phyloP scores from a whole-genome alignment of 2,888 invertebrate species.

The Lampropteryx suffumata region DNA sequence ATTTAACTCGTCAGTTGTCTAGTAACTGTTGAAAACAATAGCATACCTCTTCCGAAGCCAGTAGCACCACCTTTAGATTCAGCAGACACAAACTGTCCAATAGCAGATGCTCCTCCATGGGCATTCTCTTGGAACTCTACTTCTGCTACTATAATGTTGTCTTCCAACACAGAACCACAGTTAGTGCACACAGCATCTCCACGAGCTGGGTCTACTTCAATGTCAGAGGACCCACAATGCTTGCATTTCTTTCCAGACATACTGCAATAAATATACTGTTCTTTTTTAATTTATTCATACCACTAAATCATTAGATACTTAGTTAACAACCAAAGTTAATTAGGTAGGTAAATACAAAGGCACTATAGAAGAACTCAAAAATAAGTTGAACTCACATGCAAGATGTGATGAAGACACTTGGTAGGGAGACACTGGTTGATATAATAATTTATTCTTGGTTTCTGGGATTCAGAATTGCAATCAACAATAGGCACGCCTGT shows the following conservation, averaged over 20 bases:
- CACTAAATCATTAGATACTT: not conserved
- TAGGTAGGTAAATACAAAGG: no score
- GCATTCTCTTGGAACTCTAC: conserved; percentile 97
- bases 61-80: conserved; percentile 94
- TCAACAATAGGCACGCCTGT: no score
- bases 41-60: conserved; percentile 88
- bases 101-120: conserved; percentile 92
- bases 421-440: no score
- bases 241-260: conserved; percentile 90
- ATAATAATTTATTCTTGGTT: no score
- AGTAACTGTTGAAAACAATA: no score
- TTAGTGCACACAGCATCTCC: conserved; percentile 98
- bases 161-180: conserved; percentile 98
- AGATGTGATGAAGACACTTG: no score
- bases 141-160: conserved; percentile 97
- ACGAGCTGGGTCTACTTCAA: conserved; percentile 96
- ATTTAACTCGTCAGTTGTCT: no score
- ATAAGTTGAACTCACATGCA: no score
- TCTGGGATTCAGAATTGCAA: no score
- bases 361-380: no score
- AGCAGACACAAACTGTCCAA: conserved; percentile 96
- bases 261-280: no score
- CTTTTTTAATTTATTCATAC: not conserved
- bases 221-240: conserved; percentile 94
- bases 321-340: no score